Conservation (phyloP, 2,888 invertebrate genomes). For the Machimus atricapillus region DNA sequence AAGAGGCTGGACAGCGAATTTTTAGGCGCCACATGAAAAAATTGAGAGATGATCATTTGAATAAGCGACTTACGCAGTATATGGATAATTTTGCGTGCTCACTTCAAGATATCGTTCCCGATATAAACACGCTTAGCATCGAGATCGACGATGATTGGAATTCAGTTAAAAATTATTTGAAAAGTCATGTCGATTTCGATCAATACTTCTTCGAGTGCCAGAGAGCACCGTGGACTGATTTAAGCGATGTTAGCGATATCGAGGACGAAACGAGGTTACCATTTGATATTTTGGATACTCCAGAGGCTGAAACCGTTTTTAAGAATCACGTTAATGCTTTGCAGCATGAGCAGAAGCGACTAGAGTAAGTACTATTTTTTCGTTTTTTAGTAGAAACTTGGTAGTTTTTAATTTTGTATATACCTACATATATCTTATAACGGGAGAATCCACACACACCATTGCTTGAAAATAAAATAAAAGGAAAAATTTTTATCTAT, state of each 20-base stretch:
- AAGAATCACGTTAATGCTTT: conserved; percentile 89
- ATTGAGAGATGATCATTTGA: conserved; percentile 81
- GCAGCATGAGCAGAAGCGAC: conserved; percentile 89
- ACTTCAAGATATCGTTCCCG: conserved; percentile 79
- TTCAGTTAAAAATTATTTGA: conserved; percentile 82
- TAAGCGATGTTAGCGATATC: conserved; percentile 69
- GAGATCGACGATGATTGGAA: conserved; percentile 80
- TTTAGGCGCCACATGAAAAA: conserved; percentile 82
- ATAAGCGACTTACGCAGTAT: conserved; percentile 77
- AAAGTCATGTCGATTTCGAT: conserved; percentile 90
- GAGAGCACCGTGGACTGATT: conserved; percentile 79
- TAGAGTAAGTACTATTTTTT: conserved; percentile 74
- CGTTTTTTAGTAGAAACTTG: too few relatives aligned
- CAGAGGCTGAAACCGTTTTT: conserved; percentile 91
- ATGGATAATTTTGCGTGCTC: conserved; percentile 80
- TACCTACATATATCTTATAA: too few relatives aligned
- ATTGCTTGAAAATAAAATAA: too few relatives aligned
- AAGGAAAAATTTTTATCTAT: too few relatives aligned
- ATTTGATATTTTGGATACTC: conserved; percentile 87
- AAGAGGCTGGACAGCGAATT: conserved; percentile 79
- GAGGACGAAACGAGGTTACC: conserved; percentile 82
- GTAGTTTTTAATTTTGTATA: too few relatives aligned
- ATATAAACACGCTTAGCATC: conserved; percentile 71
- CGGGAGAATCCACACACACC: too few relatives aligned
- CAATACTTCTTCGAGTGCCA: conserved; percentile 89